Percentiles rank a stretch among this genome's conserved stretches.
These are phyloP conservation scores for Macrotus californicus DNA, from an alignment of 2,113 vertebrate genomes.

Conservation along the genomic window DNA sequence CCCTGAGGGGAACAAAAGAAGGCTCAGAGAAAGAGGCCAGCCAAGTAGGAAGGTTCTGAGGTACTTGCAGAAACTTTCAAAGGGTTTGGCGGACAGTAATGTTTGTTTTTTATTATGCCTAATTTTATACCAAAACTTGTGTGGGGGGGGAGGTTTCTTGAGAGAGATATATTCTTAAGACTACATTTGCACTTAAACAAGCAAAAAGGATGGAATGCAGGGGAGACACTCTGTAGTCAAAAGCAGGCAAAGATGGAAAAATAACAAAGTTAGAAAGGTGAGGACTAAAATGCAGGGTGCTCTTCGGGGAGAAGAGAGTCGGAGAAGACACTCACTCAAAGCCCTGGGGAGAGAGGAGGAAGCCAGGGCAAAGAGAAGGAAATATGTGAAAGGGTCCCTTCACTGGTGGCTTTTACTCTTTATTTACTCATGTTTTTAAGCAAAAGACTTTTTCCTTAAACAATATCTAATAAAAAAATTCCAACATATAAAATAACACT, in stretches of 20 bases:
- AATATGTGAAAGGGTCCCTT: neutral
- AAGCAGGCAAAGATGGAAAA: constrained; percentile 14
- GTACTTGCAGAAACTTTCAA: neutral
- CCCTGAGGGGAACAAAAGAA: neutral
- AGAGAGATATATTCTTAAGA: neutral
- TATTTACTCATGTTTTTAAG: neutral
- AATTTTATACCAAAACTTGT: constrained; percentile 37
- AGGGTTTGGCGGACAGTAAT: neutral
- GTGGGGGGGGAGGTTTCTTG: neutral
- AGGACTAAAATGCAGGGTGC: neutral
- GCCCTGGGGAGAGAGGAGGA: neutral
- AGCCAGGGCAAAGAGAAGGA: neutral
- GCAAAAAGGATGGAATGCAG: neutral
- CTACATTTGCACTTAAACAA: neutral
- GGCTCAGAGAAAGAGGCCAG: neutral
- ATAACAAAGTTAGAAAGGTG: neutral
- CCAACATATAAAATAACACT: neutral
- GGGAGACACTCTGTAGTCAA: neutral
- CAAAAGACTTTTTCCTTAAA: neutral
- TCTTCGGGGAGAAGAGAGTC: neutral
- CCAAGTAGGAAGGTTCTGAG: neutral
- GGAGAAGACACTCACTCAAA: neutral
- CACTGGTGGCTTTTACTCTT: neutral
- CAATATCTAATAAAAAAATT: constrained; percentile 25
- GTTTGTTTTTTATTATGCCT: neutral